Conservation (phyloP, 2,797 vertebrate species). For the Coregonus sp. region DNA sequence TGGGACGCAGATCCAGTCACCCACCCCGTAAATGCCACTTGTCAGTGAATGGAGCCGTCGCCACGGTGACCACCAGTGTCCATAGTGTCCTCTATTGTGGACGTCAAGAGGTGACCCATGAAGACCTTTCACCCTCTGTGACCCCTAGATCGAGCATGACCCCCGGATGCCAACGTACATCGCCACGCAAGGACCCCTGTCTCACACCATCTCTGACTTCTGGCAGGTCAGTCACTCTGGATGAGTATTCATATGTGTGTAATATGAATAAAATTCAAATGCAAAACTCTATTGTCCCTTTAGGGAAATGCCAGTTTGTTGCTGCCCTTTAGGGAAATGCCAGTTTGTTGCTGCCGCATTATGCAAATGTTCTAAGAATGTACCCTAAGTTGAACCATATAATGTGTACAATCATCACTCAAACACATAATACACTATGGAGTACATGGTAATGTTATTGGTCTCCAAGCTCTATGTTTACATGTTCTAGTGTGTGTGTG, state of each 20-base stretch:
- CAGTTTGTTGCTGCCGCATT: too few species aligned
- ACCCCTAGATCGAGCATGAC: constrained; percentile 90
- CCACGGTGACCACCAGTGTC: constrained; percentile 32
- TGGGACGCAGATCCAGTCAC: not conserved
- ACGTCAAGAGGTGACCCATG: constrained; percentile 32
- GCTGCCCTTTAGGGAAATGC: too few species aligned
- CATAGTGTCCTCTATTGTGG: constrained; percentile 15
- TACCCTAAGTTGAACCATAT: not conserved
- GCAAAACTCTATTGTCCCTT: not conserved
- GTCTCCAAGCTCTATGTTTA: not conserved
- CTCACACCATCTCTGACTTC: constrained; percentile 97
- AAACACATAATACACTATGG: not conserved
- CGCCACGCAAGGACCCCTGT: constrained; percentile 92
- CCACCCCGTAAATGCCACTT: not conserved
- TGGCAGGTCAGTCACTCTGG: constrained; percentile 85
- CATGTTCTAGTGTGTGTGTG: not conserved
- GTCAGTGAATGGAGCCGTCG: constrained; percentile 14
- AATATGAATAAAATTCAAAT: not conserved
- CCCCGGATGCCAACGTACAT: constrained; percentile 97
- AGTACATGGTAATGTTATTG: not conserved
- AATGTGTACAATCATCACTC: not conserved
- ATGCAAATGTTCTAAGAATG: constrained; percentile 1
- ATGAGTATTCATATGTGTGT: not conserved
- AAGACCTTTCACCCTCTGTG: constrained; percentile 33
- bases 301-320: not conserved